A percentile compares a stretch with the other conserved stretches of the same genome.
Conservation (phyloP, 1,140 invertebrate species). For the Nomia melanderi region DNA sequence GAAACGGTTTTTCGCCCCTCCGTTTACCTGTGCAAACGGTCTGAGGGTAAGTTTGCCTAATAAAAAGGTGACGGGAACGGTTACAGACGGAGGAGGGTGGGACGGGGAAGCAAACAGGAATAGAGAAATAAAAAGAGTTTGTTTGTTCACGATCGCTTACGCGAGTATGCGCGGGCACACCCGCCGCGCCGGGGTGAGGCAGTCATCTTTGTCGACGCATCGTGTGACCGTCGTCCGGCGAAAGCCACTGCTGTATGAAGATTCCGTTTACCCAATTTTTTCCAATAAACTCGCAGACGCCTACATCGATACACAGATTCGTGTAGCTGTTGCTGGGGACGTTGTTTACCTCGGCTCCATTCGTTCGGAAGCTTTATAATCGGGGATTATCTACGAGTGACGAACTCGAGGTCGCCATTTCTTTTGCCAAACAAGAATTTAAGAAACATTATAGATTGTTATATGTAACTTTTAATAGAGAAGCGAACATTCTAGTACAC, state of each 20-base stretch:
- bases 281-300: constrained; percentile 68
- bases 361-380: not conserved
- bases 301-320: too few species aligned
- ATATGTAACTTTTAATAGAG: too few species aligned
- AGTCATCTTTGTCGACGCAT: constrained; percentile 54
- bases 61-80: constrained; percentile 32
- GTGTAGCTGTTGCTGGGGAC: too few species aligned
- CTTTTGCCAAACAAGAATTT: too few species aligned
- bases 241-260: constrained; percentile 41
- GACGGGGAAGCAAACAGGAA: not conserved
- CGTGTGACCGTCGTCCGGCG: constrained; percentile 33
- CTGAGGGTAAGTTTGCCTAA: constrained; percentile 45
- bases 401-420: too few species aligned
- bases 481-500: too few species aligned
- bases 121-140: constrained; percentile 7
- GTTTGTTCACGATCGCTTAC: constrained; percentile 54
- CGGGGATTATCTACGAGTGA: too few species aligned
- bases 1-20: constrained; percentile 23
- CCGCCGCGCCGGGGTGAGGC: not conserved
- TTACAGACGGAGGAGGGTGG: not conserved
- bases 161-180: constrained; percentile 4
- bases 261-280: constrained; percentile 46
- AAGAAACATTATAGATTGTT: too few species aligned
- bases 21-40: constrained; percentile 55
- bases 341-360: constrained; percentile 45